Evolutionary conservation across 2,888 invertebrate species (phyloP).

Genomic region (Diabrotica balteata): DNA sequence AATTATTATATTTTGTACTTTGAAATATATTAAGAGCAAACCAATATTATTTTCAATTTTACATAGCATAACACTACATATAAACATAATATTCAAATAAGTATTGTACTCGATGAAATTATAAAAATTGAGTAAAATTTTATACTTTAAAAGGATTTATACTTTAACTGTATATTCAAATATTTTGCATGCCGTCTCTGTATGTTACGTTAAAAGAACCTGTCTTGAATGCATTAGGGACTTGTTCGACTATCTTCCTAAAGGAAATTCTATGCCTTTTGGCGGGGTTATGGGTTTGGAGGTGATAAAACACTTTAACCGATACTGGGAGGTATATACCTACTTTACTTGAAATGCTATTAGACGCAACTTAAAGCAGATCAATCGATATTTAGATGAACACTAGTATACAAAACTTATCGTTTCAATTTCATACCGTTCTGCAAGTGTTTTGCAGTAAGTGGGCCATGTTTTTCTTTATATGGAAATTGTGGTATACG

Average conservation of each 20-base stretch:
- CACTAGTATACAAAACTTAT: no score
- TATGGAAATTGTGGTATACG: no score
- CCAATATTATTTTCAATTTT: no score
- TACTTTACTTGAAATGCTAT: constrained; percentile 1
- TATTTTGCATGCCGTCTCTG: not conserved
- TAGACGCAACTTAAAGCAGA: not conserved
- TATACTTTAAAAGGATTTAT: not conserved
- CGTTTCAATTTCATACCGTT: no score
- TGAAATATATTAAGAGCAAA: no score
- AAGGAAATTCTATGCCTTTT: constrained; percentile 23
- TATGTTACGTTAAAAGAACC: not conserved
- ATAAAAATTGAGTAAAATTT: not conserved
- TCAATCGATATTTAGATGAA: not conserved
- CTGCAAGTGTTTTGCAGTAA: no score
- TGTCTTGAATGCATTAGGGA: constrained; percentile 13
- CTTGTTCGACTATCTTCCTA: constrained; percentile 15
- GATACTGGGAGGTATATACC: constrained; percentile 4
- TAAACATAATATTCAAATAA: not conserved
- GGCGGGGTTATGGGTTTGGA: constrained; percentile 13
- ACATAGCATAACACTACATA: no score
- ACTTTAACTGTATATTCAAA: no score
- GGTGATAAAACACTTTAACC: constrained; percentile 24
- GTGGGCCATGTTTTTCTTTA: no score
- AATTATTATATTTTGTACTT: no score
- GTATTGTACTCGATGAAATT: not conserved